These are phyloP conservation scores for Polyommatus icarus DNA, from an alignment of 2,888 invertebrate genomes.

Conservation along the genomic window DNA sequence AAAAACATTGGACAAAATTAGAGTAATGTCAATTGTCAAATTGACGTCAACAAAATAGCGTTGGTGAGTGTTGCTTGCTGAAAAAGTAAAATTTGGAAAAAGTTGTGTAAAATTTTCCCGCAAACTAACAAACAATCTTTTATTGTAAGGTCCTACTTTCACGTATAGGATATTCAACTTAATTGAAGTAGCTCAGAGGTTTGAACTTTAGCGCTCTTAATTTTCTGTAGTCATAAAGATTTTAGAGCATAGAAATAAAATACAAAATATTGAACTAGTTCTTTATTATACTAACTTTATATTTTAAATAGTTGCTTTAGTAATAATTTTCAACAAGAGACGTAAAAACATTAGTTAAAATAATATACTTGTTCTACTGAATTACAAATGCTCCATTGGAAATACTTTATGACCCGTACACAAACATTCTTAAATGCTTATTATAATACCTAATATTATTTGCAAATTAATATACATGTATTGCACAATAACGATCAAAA, in stretches of 20 bases:
- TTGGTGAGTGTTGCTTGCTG: background rate
- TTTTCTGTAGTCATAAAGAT: background rate
- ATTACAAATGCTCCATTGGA: background rate
- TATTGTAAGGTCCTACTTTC: no score
- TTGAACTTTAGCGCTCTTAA: no score
- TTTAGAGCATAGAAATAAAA: background rate
- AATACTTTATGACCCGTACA: constrained; percentile 10
- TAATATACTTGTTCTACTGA: background rate
- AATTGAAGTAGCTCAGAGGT: no score
- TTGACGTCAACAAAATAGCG: background rate
- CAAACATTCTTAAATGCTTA: background rate
- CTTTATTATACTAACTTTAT: background rate
- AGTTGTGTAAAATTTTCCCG: background rate
- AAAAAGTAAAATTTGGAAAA: constrained; percentile 9
- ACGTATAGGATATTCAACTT: no score
- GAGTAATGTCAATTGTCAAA: background rate
- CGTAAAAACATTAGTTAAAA: background rate
- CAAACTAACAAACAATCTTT: background rate
- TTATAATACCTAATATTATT: background rate
- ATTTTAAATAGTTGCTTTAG: background rate
- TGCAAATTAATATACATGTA: background rate
- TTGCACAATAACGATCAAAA: background rate
- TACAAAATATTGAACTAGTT: background rate
- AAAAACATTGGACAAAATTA: no score
- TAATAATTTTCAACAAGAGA: background rate